phyloP scores from a whole-genome alignment of 2,113 vertebrate genomes.

The Percopsis transmontana region DNA sequence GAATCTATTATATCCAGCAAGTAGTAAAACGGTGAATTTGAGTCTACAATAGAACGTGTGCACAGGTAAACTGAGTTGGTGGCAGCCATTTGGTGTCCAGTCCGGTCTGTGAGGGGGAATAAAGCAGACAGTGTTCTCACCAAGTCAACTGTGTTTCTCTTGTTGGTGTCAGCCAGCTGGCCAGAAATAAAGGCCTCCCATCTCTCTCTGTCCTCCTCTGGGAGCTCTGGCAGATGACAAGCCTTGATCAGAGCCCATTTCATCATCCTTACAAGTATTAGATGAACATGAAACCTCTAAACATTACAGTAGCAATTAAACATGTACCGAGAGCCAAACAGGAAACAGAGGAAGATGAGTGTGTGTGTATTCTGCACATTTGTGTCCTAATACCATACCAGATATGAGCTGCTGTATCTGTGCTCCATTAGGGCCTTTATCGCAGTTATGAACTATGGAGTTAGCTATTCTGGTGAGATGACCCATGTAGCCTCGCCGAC shows the following conservation, averaged over 20 bases:
- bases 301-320: background rate
- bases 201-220: constrained; percentile 86
- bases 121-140: constrained; percentile 76
- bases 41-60: no score
- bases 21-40: no score
- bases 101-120: background rate
- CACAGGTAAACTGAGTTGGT: no score
- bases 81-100: no score
- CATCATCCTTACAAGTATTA: background rate
- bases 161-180: constrained; percentile 96
- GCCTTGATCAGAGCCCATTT: background rate
- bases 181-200: constrained; percentile 94
- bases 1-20: no score
- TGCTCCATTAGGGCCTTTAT: constrained; percentile 90
- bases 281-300: background rate
- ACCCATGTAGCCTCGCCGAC: constrained; percentile 96
- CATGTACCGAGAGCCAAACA: background rate
- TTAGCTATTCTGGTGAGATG: constrained; percentile 98
- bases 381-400: constrained; percentile 71
- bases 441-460: constrained; percentile 92
- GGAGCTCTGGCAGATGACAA: constrained; percentile 80
- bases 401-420: constrained; percentile 89
- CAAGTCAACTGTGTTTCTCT: constrained; percentile 98
- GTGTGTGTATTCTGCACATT: background rate
- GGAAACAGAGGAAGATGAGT: background rate